phyloP scores from a whole-genome alignment of 2,888 invertebrate genomes.

The Tetragnatha montana region DNA sequence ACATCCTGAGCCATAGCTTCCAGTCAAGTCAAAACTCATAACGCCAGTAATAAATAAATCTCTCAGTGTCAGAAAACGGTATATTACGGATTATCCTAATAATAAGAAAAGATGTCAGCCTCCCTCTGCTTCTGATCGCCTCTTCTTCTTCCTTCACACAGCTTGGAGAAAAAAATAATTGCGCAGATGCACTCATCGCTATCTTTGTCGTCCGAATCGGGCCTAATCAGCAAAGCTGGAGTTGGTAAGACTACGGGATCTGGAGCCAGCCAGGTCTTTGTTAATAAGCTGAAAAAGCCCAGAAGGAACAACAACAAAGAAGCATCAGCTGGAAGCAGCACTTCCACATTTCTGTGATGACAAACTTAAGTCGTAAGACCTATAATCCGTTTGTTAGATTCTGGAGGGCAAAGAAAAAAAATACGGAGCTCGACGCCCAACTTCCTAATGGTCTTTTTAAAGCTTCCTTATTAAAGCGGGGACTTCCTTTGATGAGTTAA shows the following conservation, averaged over 20 bases:
- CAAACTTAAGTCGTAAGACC: conserved; percentile 43
- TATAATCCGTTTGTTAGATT: conserved; percentile 21
- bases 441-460: conserved; percentile 4
- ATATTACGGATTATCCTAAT: conserved; percentile 54
- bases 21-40: conserved; percentile 28
- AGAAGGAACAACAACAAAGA: conserved; percentile 9
- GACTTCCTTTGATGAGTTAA: conserved; percentile 32
- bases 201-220: not conserved
- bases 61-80: conserved; percentile 43
- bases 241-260: conserved; percentile 19
- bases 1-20: not conserved
- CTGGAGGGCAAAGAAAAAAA: not conserved
- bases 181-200: conserved; percentile 47
- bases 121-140: conserved; percentile 2
- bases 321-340: conserved; percentile 5
- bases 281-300: conserved; percentile 52
- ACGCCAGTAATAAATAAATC: conserved; percentile 46
- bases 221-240: conserved; percentile 40
- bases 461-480: not conserved
- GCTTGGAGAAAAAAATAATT: conserved; percentile 44
- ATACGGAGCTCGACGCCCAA: conserved; percentile 26
- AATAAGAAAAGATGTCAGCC: conserved; percentile 40
- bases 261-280: conserved; percentile 28
- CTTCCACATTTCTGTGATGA: conserved; percentile 41
- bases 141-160: conserved; percentile 22